Percentiles rank a stretch among this genome's conserved stretches.
Evolutionary conservation across 1,140 invertebrate species (phyloP).

Genomic region (Gonioctena quinquepunctata): DNA sequence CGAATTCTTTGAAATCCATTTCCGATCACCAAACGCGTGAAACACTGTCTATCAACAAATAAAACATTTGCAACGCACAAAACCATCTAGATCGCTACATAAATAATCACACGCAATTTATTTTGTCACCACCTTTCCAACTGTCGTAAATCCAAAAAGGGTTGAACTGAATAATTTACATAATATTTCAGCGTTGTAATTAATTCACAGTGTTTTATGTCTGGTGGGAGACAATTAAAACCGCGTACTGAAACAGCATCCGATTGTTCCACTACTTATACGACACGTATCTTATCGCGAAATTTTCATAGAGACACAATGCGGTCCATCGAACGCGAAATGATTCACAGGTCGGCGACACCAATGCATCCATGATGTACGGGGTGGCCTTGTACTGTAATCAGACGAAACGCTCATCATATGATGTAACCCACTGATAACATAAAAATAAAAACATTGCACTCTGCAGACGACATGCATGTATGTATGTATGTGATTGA

Average conservation of each 20-base stretch:
- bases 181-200: constrained; percentile 6
- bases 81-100: not conserved
- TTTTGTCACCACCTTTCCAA: constrained; percentile 2
- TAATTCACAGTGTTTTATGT: constrained; percentile 14
- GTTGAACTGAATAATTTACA: constrained; percentile 7
- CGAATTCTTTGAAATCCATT: too few relatives aligned
- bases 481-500: too few relatives aligned
- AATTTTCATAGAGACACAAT: not conserved
- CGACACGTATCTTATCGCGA: not conserved
- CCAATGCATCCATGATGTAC: too few relatives aligned
- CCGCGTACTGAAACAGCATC: not conserved
- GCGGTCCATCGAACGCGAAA: not conserved
- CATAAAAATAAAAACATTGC: too few relatives aligned
- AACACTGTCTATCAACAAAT: not conserved
- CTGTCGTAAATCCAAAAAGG: constrained; percentile 12
- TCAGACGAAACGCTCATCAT: too few relatives aligned
- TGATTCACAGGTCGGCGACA: not conserved
- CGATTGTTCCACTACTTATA: constrained; percentile 7
- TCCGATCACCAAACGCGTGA: not conserved
- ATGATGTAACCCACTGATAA: too few relatives aligned
- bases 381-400: too few relatives aligned
- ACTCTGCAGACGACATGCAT: too few relatives aligned
- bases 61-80: too few relatives aligned
- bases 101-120: constrained; percentile 13
- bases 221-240: not conserved